Evolutionary conservation across 2,797 vertebrate genomes (phyloP).

Genomic region (Scomberomorus guttatus): DNA sequence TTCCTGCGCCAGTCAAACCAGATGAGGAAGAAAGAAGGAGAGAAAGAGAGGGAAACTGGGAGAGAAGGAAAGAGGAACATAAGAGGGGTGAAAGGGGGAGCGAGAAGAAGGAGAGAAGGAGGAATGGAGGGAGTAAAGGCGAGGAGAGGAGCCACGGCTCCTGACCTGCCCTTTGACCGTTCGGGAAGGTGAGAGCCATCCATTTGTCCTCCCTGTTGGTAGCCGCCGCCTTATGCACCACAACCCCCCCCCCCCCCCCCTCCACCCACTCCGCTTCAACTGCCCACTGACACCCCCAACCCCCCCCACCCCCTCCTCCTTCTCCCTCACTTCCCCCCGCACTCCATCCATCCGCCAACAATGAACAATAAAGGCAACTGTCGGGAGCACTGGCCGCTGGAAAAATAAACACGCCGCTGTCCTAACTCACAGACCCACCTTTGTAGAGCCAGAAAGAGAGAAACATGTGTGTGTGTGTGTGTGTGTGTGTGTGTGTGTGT

Average conservation of each 20-base stretch:
- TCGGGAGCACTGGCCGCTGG: constrained; percentile 87
- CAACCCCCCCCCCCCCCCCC: constrained; percentile 1
- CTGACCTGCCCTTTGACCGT: constrained; percentile 86
- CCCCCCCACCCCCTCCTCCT: constrained; percentile 16
- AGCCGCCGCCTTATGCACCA: constrained; percentile 39
- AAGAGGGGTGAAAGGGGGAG: constrained; percentile 18
- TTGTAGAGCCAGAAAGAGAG: constrained; percentile 77
- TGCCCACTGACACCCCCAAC: constrained; percentile 50
- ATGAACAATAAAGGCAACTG: constrained; percentile 95
- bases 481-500: constrained; percentile 9
- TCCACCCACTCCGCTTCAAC: constrained; percentile 43
- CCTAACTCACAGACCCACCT: constrained; percentile 91
- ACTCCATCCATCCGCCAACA: constrained; percentile 88
- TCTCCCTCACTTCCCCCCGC: constrained; percentile 59
- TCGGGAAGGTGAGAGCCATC: constrained; percentile 89
- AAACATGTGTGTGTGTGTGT: constrained; percentile 29
- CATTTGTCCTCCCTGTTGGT: constrained; percentile 87
- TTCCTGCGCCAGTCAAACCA: constrained; percentile 89
- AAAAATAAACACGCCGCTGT: constrained; percentile 90
- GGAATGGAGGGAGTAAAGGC: constrained; percentile 50
- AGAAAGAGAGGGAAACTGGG: constrained; percentile 12
- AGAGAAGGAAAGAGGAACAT: constrained; percentile 16
- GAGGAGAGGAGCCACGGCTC: constrained; percentile 54
- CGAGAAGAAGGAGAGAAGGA: constrained; percentile 16
- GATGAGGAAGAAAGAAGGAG: constrained; percentile 73